These are phyloP conservation scores for Danio tinwini DNA, from an alignment of 2,797 vertebrate species.

Conservation along the genomic window DNA sequence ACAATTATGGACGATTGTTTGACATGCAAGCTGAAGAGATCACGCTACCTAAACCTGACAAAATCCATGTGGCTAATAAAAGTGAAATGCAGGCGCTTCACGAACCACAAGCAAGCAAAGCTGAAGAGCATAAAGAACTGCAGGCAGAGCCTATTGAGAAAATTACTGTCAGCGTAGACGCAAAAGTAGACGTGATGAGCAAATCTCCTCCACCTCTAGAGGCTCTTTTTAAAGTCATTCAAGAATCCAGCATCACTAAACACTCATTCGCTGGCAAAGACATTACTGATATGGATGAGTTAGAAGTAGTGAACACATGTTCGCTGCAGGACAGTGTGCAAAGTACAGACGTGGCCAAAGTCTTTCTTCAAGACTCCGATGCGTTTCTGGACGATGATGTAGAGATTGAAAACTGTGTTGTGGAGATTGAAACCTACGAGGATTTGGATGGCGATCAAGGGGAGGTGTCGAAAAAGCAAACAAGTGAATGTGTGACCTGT, in stretches of 20 bases:
- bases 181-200: constrained; percentile 40
- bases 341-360: constrained; percentile 53
- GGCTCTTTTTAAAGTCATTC: constrained; percentile 60
- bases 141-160: constrained; percentile 40
- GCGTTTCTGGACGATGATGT: constrained; percentile 74
- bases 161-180: constrained; percentile 51
- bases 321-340: constrained; percentile 50
- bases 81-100: constrained; percentile 31
- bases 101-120: background rate
- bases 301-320: constrained; percentile 55
- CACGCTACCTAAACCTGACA: constrained; percentile 52
- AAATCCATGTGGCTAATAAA: constrained; percentile 38
- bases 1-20: constrained; percentile 76
- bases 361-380: constrained; percentile 60
- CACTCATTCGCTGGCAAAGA: constrained; percentile 52
- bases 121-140: constrained; percentile 39
- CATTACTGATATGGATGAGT: constrained; percentile 57
- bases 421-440: constrained; percentile 63
- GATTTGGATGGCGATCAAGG: constrained; percentile 55
- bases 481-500: constrained; percentile 41
- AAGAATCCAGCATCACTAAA: constrained; percentile 60
- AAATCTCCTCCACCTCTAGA: constrained; percentile 57
- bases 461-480: constrained; percentile 11
- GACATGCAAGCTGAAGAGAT: constrained; percentile 55
- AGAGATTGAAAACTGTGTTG: constrained; percentile 75